Percentiles rank a stretch among this genome's conserved stretches.
Evolutionary conservation across 2,113 vertebrate genomes (phyloP).

Genomic region (human): DNA sequence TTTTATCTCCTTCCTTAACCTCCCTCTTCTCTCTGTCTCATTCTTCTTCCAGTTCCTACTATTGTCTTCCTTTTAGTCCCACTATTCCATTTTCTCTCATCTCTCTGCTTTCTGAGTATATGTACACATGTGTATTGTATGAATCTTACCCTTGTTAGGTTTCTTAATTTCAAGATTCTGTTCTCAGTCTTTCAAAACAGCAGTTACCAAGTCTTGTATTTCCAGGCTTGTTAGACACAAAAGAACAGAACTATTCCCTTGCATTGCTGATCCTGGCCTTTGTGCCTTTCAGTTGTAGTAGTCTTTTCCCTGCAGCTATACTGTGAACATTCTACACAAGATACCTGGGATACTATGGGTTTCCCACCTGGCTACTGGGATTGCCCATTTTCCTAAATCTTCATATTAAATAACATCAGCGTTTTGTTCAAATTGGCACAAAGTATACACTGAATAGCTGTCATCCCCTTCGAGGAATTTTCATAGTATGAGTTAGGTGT

Average conservation of each 20-base stretch:
- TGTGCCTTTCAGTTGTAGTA: neutral
- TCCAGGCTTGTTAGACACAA: neutral
- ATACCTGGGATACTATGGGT: neutral
- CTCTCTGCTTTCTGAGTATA: neutral
- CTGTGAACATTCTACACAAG: neutral
- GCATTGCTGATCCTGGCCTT: neutral
- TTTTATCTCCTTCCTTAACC: neutral
- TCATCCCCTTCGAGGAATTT: neutral
- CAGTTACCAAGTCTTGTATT: neutral
- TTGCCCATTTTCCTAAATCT: neutral
- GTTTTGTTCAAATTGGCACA: neutral
- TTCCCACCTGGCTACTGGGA: neutral
- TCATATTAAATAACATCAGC: neutral
- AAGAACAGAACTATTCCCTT: neutral
- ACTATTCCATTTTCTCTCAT: neutral
- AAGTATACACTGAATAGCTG: neutral
- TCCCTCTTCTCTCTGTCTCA: neutral
- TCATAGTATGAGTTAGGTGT: neutral
- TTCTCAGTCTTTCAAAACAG: neutral
- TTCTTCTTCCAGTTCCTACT: neutral
- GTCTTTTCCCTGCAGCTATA: neutral
- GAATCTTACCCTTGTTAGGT: neutral
- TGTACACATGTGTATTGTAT: neutral
- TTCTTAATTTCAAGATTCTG: neutral
- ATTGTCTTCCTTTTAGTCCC: neutral